Evolutionary conservation across 2,888 invertebrate species (phyloP).

Genomic region (Hirtodrosophila trivittata): DNA sequence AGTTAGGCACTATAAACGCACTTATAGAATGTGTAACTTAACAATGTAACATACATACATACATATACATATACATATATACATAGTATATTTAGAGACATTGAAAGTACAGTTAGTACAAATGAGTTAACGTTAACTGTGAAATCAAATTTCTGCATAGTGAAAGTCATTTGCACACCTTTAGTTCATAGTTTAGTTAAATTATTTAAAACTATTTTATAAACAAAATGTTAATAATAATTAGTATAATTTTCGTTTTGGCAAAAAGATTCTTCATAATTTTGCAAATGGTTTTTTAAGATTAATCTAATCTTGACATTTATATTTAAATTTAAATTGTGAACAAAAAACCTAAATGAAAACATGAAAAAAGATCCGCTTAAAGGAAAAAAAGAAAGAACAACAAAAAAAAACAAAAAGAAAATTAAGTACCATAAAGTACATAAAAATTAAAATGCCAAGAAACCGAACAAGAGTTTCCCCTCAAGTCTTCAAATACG

Average conservation of each 20-base stretch:
- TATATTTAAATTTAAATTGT: constrained; percentile 47
- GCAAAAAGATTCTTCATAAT: constrained; percentile 83
- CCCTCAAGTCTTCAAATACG: constrained; percentile 42
- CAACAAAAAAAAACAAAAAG: constrained; percentile 30
- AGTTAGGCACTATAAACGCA: constrained; percentile 28
- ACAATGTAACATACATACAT: neutral
- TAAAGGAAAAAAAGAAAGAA: constrained; percentile 37
- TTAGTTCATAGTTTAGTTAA: constrained; percentile 73
- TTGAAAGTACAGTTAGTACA: constrained; percentile 22
- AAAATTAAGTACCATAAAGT: constrained; percentile 34
- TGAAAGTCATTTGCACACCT: constrained; percentile 39
- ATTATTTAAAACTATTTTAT: constrained; percentile 64
- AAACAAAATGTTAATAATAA: constrained; percentile 55
- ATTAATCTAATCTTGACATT: constrained; percentile 45
- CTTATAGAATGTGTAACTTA: neutral
- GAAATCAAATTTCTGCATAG: constrained; percentile 57
- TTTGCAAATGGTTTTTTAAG: constrained; percentile 53
- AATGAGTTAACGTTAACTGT: constrained; percentile 34
- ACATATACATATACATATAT: neutral
- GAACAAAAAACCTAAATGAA: constrained; percentile 60
- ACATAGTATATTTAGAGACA: constrained; percentile 20
- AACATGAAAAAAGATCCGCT: no score
- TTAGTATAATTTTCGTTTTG: constrained; percentile 69
- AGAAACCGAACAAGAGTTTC: constrained; percentile 54
- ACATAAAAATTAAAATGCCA: constrained; percentile 61